phyloP scores from a whole-genome alignment of 2,797 vertebrate species.

The Gallirallus australis region DNA sequence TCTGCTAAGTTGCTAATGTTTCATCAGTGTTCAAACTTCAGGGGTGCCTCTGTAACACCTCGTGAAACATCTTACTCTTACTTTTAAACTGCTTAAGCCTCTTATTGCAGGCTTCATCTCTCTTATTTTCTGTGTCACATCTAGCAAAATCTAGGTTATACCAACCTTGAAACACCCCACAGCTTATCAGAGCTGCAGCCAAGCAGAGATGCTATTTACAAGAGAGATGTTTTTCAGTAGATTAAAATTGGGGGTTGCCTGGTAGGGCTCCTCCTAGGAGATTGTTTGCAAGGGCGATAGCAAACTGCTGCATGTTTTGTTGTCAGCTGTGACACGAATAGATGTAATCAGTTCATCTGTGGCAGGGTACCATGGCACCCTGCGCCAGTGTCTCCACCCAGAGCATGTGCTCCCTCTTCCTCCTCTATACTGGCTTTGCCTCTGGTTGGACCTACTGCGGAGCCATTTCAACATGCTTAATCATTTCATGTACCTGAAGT shows the following conservation, averaged over 20 bases:
- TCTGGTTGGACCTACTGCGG: not conserved
- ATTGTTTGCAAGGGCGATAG: not conserved
- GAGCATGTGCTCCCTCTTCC: not conserved
- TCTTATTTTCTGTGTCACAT: not conserved
- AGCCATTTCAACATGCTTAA: not conserved
- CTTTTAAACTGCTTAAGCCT: not conserved
- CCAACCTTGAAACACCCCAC: not conserved
- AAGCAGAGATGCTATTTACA: not conserved
- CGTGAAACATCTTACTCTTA: not conserved
- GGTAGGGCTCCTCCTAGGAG: not conserved
- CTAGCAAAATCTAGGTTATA: not conserved
- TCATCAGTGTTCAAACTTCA: not conserved
- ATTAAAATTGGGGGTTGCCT: not conserved
- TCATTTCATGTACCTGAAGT: too few relatives aligned
- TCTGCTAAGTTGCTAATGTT: not conserved
- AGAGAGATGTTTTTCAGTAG: not conserved
- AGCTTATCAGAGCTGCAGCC: not conserved
- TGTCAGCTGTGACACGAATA: not conserved
- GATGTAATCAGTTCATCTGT: not conserved
- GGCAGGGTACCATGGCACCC: not conserved
- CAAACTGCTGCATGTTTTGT: not conserved
- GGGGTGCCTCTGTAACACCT: not conserved
- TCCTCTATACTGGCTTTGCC: not conserved
- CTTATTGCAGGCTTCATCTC: not conserved
- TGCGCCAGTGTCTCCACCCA: not conserved